phyloP scores from a whole-genome alignment of 2,888 invertebrate species.

The Rhaphigaster nebulosa region DNA sequence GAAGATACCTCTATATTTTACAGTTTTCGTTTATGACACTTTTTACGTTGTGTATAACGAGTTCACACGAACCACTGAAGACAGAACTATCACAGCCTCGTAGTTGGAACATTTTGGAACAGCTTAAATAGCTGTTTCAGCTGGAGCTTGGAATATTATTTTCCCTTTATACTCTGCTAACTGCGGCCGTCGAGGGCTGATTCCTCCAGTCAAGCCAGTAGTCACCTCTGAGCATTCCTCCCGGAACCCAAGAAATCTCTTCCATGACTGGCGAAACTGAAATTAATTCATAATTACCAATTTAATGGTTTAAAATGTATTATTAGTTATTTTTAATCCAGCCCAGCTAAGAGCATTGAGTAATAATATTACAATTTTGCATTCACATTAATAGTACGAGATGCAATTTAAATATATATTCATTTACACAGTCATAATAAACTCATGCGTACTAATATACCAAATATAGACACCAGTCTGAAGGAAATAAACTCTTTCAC shows the following conservation, averaged over 20 bases:
- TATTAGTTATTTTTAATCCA: no score
- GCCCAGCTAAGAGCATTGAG: no score
- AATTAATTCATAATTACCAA: background rate
- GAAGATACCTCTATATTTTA: background rate
- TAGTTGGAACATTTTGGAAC: background rate
- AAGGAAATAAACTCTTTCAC: no score
- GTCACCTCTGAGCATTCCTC: slow-evolving; percentile 34
- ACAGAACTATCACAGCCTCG: slow-evolving; percentile 25
- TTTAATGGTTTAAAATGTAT: no score
- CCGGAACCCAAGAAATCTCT: slow-evolving; percentile 26
- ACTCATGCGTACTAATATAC: no score
- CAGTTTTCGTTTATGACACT: background rate
- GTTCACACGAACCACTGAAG: background rate
- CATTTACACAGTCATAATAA: no score
- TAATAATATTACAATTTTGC: no score
- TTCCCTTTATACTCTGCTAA: background rate
- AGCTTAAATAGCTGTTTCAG: slow-evolving; percentile 41
- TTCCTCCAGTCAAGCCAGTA: slow-evolving; percentile 10
- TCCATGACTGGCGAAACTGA: slow-evolving; percentile 60
- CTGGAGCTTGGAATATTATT: background rate
- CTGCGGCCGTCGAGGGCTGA: slow-evolving; percentile 44
- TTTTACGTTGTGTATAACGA: background rate
- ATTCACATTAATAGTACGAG: no score
- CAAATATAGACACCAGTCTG: no score
- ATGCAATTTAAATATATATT: no score